Evolutionary conservation across 2,888 invertebrate species (phyloP), one percentile per base, ranked within the genome.

Genomic region (Pristionchus entomophagus): DNA sequence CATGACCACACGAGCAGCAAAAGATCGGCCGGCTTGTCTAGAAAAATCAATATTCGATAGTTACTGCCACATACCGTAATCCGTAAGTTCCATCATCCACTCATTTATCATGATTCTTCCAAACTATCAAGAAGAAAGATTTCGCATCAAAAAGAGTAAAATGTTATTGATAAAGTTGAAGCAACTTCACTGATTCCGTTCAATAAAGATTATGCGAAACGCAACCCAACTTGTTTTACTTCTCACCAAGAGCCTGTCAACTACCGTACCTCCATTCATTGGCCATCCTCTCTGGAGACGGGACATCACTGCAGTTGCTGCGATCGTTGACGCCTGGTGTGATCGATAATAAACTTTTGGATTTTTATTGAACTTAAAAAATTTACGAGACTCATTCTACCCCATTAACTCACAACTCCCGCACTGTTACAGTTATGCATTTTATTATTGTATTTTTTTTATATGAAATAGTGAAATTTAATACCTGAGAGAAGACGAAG

Each of bases 1-100:
- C 92, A 93, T 1, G 91, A 91, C 87, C 92, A 93, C 22, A 91
- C 87, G 56, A 92, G 82, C 14, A 93, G 88, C 6, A 90, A 86
- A 17, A 91, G 88, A 51, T 90, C 88, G 0, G 85, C 85, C 12
- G 85, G 53, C 53, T 85, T 85, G n/a, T 85, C 85, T 85, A n/a
- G 14, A n/a, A n/a, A n/a, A 84, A 65, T 81, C 78, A 38, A 32
- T 45, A 10, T 5, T 41, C 32, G 10, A 41, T 22, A 41, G 35
- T 32, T 12, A 45, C 22, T n/a, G 26, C 8, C 22, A 41, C n/a
- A 78, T 78, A 29, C 45, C 22, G 26, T 45, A 41, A 10, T n/a
- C n/a, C n/a, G n/a, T n/a, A n/a, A n/a, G n/a, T n/a, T n/a, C n/a
- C n/a, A n/a, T n/a, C n/a, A n/a, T 22, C 19, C 32, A 78, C 3